phyloP scores from a whole-genome alignment of 2,113 vertebrate species.

The Corythaeola cristata region DNA sequence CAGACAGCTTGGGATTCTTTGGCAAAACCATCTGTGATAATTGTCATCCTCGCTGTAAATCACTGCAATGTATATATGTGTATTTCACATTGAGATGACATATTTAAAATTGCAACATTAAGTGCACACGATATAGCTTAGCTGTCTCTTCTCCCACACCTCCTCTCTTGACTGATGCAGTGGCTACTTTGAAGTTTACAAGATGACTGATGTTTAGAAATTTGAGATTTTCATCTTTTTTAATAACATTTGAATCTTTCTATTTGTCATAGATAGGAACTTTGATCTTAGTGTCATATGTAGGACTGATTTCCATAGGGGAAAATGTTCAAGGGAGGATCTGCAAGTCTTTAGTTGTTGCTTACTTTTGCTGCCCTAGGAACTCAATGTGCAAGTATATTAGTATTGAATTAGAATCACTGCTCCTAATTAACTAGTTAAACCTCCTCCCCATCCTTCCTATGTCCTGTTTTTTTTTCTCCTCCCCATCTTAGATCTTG shows the following conservation, averaged over 20 bases:
- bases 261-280: constrained; percentile 10
- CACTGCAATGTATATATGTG: fast-evolving
- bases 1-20: background rate
- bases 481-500: background rate
- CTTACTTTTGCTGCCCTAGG: background rate
- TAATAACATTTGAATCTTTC: constrained; percentile 30
- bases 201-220: background rate
- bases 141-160: background rate
- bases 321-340: background rate
- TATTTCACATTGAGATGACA: background rate
- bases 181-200: constrained; percentile 4
- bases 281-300: constrained; percentile 32
- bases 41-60: background rate
- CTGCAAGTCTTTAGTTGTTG: background rate
- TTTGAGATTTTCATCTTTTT: constrained; percentile 24
- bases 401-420: background rate
- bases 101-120: fast-evolving
- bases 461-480: background rate
- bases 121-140: fast-evolving
- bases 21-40: background rate
- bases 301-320: constrained; percentile 27
- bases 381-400: background rate
- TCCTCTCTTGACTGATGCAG: background rate
- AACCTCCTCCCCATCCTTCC: background rate
- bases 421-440: background rate